A percentile compares a stretch with the other conserved stretches of the same genome.
phyloP scores from a whole-genome alignment of 1,140 invertebrate species.

The Brachionus koreanus region DNA sequence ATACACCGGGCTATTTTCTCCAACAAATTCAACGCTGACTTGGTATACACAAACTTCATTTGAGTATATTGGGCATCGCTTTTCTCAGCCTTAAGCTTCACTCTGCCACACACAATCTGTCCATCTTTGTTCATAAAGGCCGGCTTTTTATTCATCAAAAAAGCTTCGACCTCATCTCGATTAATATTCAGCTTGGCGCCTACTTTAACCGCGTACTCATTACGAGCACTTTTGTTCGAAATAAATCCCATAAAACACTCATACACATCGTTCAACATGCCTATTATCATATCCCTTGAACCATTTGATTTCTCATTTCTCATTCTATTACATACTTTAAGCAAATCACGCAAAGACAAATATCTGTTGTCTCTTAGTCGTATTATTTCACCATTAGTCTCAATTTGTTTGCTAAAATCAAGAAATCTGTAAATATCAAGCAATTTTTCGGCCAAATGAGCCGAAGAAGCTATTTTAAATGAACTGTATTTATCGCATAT shows the following conservation, averaged over 20 bases:
- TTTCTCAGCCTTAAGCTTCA: neutral
- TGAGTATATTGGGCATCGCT: neutral
- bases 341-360: neutral
- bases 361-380: neutral
- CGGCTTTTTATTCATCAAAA: slow-evolving; percentile 19
- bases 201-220: neutral
- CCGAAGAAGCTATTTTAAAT: neutral
- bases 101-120: neutral
- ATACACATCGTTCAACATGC: neutral
- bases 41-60: slow-evolving; percentile 29
- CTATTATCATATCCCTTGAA: neutral
- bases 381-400: neutral
- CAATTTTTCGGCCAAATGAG: neutral
- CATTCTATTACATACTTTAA: slow-evolving; percentile 29
- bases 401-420: neutral
- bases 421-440: neutral
- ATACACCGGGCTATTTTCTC: slow-evolving; percentile 55
- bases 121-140: neutral
- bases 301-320: neutral
- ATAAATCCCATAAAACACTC: slow-evolving; percentile 27
- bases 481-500: neutral
- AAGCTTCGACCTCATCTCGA: neutral
- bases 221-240: neutral
- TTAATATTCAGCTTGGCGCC: slow-evolving; percentile 11
- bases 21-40: neutral